Evolutionary conservation across 2,888 invertebrate genomes (phyloP), one percentile per base, ranked within the genome.

Genomic region (Tethea ocularis): DNA sequence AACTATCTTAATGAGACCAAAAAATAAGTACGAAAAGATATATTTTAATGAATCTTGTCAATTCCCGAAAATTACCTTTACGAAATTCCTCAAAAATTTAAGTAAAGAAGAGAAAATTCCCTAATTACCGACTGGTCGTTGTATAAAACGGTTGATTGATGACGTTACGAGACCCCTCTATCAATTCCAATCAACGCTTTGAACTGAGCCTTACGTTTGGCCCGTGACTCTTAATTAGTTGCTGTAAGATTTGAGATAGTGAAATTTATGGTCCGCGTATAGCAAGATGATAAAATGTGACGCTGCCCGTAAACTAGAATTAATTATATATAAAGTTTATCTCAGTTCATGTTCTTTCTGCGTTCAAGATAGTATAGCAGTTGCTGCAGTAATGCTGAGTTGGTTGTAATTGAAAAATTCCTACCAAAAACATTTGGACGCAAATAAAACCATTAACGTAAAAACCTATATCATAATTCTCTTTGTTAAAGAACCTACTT

Each of bases 91-190:
- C n/a, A 2, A 7, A 46, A 46, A 46, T 46, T 17, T 17, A 15
- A 20, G 20, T 46, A 20, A 20, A 46, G 46, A 17, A n/a, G 20
- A 29, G 67, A 71, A 71, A 65, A n/a, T n/a, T 65, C 70, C 66
- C 67, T 79, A 77, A 80, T 80, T 78, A 77, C 72, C 59, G 61
- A 20, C 38, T 61, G 68, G 62, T 60, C 69, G 71, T 75, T 78
- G 68, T 71, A 72, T 72, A 77, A 76, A 83, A 73, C 76, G 77
- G 70, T 77, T 81, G 82, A 82, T 79, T 77, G 75, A 83, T 82
- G 79, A 72, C 63, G 65, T 65, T 61, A 51, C 66, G 64, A 46
- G 62, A 60, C 66, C 33, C 71, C 69, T 72, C 78, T 74, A 84
- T 84, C 78, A 78, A 81, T 84, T 77, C 81, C 76, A 80, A 80